Conservation (phyloP, 1,140 invertebrate genomes). For the Drosophila erecta region DNA sequence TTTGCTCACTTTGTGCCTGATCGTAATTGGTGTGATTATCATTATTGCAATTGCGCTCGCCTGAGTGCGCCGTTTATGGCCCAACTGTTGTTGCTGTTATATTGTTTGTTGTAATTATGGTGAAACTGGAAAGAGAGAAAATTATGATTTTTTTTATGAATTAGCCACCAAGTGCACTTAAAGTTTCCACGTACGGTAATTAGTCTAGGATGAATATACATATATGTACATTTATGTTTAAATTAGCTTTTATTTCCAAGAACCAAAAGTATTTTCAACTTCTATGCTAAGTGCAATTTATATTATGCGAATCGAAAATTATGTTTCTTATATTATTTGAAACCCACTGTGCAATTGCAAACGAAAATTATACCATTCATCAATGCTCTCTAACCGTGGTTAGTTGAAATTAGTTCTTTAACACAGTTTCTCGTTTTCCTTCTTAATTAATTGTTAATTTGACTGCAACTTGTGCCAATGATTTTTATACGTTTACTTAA, state of each 20-base stretch:
- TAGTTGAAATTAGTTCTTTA: slow-evolving; percentile 16
- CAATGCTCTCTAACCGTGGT: slow-evolving; percentile 28
- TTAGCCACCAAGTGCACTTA: slow-evolving; percentile 58
- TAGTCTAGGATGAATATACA: slow-evolving; percentile 15
- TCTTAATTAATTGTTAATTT: slow-evolving; percentile 73
- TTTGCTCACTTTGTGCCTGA: slow-evolving; percentile 88
- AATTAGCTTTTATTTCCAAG: slow-evolving; percentile 36
- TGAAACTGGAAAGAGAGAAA: slow-evolving; percentile 23
- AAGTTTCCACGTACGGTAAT: slow-evolving; percentile 34
- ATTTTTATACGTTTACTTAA: slow-evolving; percentile 70
- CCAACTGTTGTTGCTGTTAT: slow-evolving; percentile 42
- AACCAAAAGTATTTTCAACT: slow-evolving; percentile 68
- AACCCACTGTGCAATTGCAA: slow-evolving; percentile 25
- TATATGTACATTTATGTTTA: slow-evolving; percentile 40
- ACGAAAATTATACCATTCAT: slow-evolving; percentile 30
- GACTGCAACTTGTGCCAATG: slow-evolving; percentile 84
- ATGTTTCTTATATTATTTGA: slow-evolving; percentile 8
- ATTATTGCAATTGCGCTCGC: slow-evolving; percentile 87
- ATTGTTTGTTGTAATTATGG: slow-evolving; percentile 58
- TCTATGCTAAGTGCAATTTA: slow-evolving; percentile 30
- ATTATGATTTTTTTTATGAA: slow-evolving; percentile 34
- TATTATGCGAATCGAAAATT: slow-evolving; percentile 9
- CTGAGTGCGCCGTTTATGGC: slow-evolving; percentile 35
- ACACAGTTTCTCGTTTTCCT: slow-evolving; percentile 52
- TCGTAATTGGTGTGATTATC: slow-evolving; percentile 89